phyloP scores from a whole-genome alignment of 2,797 vertebrate genomes.

The Garrulus glandarius region DNA sequence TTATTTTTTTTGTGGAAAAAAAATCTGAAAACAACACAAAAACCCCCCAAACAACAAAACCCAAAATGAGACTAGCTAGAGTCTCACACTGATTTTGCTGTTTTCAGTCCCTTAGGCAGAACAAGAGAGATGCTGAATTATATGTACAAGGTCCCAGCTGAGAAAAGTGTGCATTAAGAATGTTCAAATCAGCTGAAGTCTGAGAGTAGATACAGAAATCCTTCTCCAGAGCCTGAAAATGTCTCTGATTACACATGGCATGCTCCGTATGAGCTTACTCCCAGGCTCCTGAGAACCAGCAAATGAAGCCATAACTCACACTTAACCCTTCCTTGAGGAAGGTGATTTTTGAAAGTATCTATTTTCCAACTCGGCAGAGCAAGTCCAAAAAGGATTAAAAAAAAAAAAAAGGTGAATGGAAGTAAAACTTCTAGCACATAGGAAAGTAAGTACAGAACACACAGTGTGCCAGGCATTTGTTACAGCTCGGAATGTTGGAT shows the following conservation, averaged over 20 bases:
- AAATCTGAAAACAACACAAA: not conserved
- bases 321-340: not conserved
- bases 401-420: not conserved
- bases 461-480: not conserved
- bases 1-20: not conserved
- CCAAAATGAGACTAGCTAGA: not conserved
- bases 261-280: not conserved
- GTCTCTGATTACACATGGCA: not conserved
- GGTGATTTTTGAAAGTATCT: not conserved
- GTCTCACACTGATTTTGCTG: not conserved
- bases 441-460: not conserved
- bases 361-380: not conserved
- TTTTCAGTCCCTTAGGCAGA: not conserved
- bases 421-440: not conserved
- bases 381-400: not conserved
- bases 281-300: not conserved
- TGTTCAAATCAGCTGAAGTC: not conserved
- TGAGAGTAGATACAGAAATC: not conserved
- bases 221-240: not conserved
- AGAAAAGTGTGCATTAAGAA: not conserved
- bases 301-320: constrained; percentile 22
- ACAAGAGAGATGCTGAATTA: not conserved
- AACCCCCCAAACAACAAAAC: not conserved
- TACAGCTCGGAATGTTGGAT: not conserved
- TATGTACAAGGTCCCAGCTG: not conserved